A percentile compares a stretch with the other conserved stretches of the same genome.
These are phyloP conservation scores for Embiotoca jacksoni DNA, from an alignment of 2,113 vertebrate species.

Conservation along the genomic window DNA sequence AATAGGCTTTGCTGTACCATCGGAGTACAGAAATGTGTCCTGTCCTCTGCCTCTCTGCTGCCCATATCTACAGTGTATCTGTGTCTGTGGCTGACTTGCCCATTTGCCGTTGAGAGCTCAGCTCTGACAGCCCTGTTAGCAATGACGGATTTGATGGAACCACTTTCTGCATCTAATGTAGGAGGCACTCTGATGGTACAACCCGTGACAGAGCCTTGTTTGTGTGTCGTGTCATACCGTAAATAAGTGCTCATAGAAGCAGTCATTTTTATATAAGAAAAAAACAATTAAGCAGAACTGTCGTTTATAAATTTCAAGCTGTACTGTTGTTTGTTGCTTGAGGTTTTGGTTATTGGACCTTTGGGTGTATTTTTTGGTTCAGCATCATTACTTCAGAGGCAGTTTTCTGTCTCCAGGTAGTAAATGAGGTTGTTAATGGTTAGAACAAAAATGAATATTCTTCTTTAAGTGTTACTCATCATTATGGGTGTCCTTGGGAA, in stretches of 20 bases:
- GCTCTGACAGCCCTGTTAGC: slow-evolving; percentile 56
- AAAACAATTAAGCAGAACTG: too few relatives aligned
- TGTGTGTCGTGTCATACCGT: slow-evolving; percentile 2
- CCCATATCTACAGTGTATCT: background rate
- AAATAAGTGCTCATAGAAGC: background rate
- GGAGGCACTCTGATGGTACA: slow-evolving; percentile 13
- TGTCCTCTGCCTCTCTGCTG: slow-evolving; percentile 17
- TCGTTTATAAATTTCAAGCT: too few relatives aligned
- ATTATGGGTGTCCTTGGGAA: too few relatives aligned
- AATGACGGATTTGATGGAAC: slow-evolving; percentile 55
- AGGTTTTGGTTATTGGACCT: background rate
- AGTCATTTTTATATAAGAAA: too few relatives aligned
- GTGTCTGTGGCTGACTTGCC: slow-evolving; percentile 13
- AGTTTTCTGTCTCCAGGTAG: background rate
- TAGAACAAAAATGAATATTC: too few relatives aligned
- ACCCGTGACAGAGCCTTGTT: slow-evolving; percentile 3
- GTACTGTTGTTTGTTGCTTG: too few relatives aligned
- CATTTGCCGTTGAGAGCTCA: slow-evolving; percentile 70
- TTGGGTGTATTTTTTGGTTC: background rate
- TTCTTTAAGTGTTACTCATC: too few relatives aligned
- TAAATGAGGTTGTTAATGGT: background rate
- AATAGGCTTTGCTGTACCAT: slow-evolving; percentile 46
- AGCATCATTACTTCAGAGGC: background rate
- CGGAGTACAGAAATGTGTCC: slow-evolving; percentile 26
- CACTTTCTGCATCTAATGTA: slow-evolving; percentile 43